Evolutionary conservation across 2,888 invertebrate species (phyloP), one percentile per base, ranked within the genome.

Genomic region (Dioctria rufipes): DNA sequence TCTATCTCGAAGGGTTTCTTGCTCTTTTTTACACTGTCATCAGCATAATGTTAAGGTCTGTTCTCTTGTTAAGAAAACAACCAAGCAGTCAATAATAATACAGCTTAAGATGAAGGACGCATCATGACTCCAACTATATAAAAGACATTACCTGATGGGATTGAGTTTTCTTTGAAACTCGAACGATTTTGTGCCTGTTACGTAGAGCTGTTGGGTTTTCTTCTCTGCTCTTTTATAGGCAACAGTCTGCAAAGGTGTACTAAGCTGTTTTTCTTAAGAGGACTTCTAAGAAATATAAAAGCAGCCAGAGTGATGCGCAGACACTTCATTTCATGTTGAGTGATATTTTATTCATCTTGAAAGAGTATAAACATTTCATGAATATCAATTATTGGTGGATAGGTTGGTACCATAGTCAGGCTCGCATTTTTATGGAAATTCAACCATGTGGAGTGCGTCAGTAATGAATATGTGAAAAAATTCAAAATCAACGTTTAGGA

Each of bases 341-440:
- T 77, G 77, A 77, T 77, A 77, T 77, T 77, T 77, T 77, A 63
- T 77, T 77, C 77, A 77, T 77, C 77, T 77, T 60, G 51, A 73
- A 73, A 73, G 73, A 73, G 73, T 58, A 40, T 73, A 73, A 73
- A 73, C 73, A 73, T 60, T 73, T 63, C 77, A 77, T 61, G 63
- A 77, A 77, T 77, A 77, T 77, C 77, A 63, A 73, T 73, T 73
- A 73, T 73, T 49, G 60, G 39, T 60, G 42, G 39, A 73, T 73
- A 25, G 58, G 25, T 25, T 25, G 25, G 25, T 25, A 25, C 25
- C 25, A 25, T 58, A 42, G 54, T 73, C 42, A 42, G 58, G 58
- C n/a, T 40, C 73, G 58, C 13, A 58, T 73, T 73, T 73, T 73
- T 58, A 73, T 73, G 73, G 51, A 42, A 60, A 73, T 73, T 42